These are phyloP conservation scores for Heliconius hermathena DNA, from an alignment of 1,140 invertebrate species.

Conservation along the genomic window DNA sequence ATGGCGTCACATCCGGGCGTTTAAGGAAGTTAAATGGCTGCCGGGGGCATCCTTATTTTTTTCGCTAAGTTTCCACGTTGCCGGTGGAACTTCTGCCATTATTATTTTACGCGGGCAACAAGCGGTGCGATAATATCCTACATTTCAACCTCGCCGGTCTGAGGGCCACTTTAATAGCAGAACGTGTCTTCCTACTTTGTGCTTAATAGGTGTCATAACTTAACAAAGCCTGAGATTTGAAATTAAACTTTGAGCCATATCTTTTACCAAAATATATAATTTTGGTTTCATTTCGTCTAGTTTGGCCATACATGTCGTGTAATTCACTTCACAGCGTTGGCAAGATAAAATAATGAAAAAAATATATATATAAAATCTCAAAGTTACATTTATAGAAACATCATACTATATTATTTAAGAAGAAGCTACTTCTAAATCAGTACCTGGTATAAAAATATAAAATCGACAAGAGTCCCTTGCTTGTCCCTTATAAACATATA, in stretches of 20 bases:
- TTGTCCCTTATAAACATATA: background rate
- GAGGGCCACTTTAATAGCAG: constrained; percentile 68
- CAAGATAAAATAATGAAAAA: too few species aligned
- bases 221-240: constrained; percentile 69
- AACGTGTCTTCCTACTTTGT: constrained; percentile 77
- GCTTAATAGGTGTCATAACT: constrained; percentile 80
- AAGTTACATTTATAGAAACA: too few species aligned
- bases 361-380: too few species aligned
- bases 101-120: constrained; percentile 83
- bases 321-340: too few species aligned
- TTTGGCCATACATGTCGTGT: too few species aligned
- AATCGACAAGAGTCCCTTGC: background rate
- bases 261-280: constrained; percentile 8
- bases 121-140: constrained; percentile 82
- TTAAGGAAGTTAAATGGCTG: constrained; percentile 68
- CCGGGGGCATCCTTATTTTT: constrained; percentile 68
- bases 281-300: background rate
- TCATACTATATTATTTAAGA: too few species aligned
- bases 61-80: constrained; percentile 77
- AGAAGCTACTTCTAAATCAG: background rate
- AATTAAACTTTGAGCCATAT: constrained; percentile 49
- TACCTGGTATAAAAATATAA: background rate
- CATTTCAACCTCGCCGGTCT: constrained; percentile 60
- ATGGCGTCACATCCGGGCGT: constrained; percentile 73
- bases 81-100: constrained; percentile 81